These are phyloP conservation scores for Cisticola juncidis DNA, from an alignment of 2,113 vertebrate species.

Conservation along the genomic window DNA sequence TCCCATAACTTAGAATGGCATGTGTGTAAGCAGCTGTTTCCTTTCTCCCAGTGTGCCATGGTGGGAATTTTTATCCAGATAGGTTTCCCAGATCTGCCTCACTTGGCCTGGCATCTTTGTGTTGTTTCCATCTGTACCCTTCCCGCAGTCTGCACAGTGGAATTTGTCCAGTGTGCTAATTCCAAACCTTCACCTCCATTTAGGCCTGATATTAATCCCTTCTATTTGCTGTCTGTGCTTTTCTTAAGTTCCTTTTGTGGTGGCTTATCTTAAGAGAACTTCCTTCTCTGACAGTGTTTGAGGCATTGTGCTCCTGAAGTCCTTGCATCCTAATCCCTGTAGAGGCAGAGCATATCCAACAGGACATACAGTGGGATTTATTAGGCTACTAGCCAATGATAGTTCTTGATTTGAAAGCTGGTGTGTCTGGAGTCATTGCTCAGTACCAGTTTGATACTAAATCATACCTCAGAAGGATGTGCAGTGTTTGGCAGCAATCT, in stretches of 20 bases:
- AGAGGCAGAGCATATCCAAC: background rate
- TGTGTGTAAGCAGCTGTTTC: background rate
- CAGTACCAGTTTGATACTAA: background rate
- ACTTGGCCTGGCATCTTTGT: background rate
- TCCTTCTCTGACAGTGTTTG: background rate
- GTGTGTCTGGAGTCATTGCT: background rate
- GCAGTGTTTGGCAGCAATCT: background rate
- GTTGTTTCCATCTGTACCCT: background rate
- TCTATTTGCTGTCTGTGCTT: background rate
- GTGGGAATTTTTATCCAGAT: background rate
- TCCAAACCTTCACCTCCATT: background rate
- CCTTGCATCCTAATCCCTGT: background rate
- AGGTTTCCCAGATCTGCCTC: background rate
- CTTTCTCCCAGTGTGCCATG: background rate
- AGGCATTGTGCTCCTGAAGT: background rate
- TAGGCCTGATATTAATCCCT: background rate
- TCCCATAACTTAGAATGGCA: background rate
- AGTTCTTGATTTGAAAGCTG: background rate
- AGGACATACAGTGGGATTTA: background rate
- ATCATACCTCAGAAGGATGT: background rate
- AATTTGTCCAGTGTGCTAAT: background rate
- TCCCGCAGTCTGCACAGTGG: background rate
- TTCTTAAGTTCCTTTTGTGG: background rate
- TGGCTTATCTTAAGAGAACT: background rate
- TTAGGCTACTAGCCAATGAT: background rate